Conservation (phyloP, 2,113 vertebrate species). For the Phaetusa simplex region DNA sequence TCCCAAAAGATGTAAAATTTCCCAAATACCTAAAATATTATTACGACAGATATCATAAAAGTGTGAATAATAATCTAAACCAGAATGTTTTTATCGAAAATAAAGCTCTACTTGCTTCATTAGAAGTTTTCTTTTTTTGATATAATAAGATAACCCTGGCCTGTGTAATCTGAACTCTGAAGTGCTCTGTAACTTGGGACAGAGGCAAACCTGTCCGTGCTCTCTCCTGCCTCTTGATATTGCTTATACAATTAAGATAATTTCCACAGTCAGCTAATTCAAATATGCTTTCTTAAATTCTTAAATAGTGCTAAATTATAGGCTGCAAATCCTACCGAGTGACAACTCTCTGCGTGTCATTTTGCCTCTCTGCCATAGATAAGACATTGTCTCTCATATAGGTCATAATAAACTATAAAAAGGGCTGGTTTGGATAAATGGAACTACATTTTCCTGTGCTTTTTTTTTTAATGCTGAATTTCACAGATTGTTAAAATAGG, state of each 20-base stretch:
- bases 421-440: neutral
- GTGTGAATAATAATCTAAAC: neutral
- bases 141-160: neutral
- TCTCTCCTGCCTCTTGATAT: neutral
- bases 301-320: neutral
- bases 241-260: neutral
- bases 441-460: neutral
- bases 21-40: neutral
- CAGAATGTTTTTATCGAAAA: neutral
- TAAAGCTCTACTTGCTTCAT: neutral
- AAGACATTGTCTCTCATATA: neutral
- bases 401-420: neutral
- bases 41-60: neutral
- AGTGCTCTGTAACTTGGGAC: neutral
- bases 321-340: neutral
- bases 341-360: neutral
- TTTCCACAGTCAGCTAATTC: neutral
- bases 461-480: neutral
- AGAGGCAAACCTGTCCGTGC: neutral
- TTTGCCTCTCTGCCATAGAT: neutral
- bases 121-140: neutral
- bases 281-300: neutral
- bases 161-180: neutral
- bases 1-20: neutral
- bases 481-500: neutral